Percentiles rank a stretch among this genome's conserved stretches.
Conservation (phyloP, 2,888 invertebrate genomes). For the Tribolium freemani region DNA sequence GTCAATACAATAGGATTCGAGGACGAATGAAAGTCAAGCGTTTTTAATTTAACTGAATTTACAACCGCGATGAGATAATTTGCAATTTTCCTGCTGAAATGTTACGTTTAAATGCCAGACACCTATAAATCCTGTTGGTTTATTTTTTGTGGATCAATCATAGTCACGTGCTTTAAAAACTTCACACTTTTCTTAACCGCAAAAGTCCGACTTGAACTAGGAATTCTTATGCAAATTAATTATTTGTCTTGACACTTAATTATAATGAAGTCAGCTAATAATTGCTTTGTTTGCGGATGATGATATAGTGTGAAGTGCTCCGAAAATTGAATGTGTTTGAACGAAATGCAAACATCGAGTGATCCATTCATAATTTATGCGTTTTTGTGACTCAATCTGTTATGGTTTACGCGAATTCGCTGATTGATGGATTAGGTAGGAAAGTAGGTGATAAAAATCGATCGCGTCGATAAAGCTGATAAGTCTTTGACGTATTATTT, state of each 20-base stretch:
- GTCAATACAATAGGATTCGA: background rate
- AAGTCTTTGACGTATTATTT: too few species aligned
- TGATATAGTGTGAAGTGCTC: background rate
- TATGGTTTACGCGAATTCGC: background rate
- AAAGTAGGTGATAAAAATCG: background rate
- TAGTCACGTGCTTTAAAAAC: background rate
- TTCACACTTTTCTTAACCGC: background rate
- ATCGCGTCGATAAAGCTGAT: background rate
- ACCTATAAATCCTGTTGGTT: background rate
- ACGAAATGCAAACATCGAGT: background rate
- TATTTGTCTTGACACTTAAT: background rate
- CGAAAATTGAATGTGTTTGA: background rate
- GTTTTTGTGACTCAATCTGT: background rate
- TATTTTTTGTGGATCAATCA: background rate
- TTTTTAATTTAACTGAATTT: background rate
- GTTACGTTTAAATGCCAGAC: background rate
- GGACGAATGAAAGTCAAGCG: background rate
- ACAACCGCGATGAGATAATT: background rate
- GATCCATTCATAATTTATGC: background rate
- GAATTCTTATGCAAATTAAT: background rate
- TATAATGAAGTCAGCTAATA: background rate
- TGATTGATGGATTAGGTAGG: background rate
- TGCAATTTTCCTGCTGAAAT: background rate
- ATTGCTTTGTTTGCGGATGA: background rate
- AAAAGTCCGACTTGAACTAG: background rate